Percentiles rank a stretch among this genome's conserved stretches.
Conservation (phyloP, 1,140 invertebrate species). For the Eumaeus atala region DNA sequence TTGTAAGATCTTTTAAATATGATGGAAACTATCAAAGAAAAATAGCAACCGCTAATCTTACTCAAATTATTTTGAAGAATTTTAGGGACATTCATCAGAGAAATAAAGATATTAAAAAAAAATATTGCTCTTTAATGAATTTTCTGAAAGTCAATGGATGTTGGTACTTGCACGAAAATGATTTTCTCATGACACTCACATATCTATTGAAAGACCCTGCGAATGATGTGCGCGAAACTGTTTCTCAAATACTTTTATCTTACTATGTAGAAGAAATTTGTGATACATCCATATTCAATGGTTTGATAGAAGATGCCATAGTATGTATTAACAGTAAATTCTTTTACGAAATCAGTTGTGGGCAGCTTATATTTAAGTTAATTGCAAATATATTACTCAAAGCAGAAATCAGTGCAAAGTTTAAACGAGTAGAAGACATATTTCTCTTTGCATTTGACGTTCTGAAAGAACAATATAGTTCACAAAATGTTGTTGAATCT, state of each 20-base stretch:
- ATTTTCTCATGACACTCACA: constrained; percentile 37
- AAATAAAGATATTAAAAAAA: constrained; percentile 32
- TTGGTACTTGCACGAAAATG: constrained; percentile 34
- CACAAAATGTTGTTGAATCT: constrained; percentile 46
- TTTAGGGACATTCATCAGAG: constrained; percentile 38
- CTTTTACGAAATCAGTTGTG: constrained; percentile 56
- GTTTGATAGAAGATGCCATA: constrained; percentile 38
- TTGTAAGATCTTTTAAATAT: constrained; percentile 39
- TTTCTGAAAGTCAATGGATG: constrained; percentile 28
- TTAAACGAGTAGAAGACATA: constrained; percentile 43
- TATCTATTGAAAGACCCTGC: constrained; percentile 47
- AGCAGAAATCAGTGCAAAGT: constrained; percentile 27
- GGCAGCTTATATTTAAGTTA: constrained; percentile 51
- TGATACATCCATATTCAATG: constrained; percentile 23
- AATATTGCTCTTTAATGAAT: constrained; percentile 22
- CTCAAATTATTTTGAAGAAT: constrained; percentile 35
- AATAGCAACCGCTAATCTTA: constrained; percentile 50
- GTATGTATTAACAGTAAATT: constrained; percentile 47
- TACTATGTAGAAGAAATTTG: constrained; percentile 35
- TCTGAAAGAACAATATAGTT: constrained; percentile 33
- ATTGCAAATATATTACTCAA: constrained; percentile 38
- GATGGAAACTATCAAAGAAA: constrained; percentile 70
- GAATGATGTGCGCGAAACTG: constrained; percentile 50
- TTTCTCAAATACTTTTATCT: constrained; percentile 37
- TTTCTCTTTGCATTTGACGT: constrained; percentile 44